These are phyloP conservation scores for Bubo scandiacus DNA, from an alignment of 2,113 vertebrate genomes.

Conservation along the genomic window DNA sequence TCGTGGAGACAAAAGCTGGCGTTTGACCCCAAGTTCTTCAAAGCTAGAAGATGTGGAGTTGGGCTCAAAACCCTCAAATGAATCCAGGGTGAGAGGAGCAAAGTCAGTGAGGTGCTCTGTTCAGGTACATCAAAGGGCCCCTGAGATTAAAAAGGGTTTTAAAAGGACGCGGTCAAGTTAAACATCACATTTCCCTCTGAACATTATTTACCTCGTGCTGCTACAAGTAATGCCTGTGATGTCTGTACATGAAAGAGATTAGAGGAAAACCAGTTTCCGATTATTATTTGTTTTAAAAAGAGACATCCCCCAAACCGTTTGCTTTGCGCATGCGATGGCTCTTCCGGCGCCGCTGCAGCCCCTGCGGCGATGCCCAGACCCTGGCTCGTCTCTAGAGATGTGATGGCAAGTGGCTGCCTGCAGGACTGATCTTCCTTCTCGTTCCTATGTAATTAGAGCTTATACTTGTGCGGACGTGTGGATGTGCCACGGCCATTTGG, in stretches of 20 bases:
- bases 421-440: neutral
- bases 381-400: neutral
- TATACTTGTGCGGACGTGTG: fast-evolving
- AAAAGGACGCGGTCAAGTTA: neutral
- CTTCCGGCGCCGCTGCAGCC: neutral
- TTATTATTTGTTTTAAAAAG: neutral
- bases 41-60: neutral
- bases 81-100: neutral
- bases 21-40: neutral
- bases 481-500: neutral
- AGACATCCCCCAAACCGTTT: neutral
- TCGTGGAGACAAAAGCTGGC: fast-evolving
- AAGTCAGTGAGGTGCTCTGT: neutral
- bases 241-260: neutral
- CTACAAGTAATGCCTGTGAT: neutral
- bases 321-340: neutral
- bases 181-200: neutral
- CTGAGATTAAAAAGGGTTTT: neutral
- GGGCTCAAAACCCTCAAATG: neutral
- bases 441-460: neutral
- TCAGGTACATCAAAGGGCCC: neutral
- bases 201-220: neutral
- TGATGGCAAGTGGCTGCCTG: neutral
- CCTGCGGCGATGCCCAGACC: neutral
- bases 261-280: neutral